phyloP scores from a whole-genome alignment of 2,888 invertebrate genomes.

The Lumbricus terrestris region DNA sequence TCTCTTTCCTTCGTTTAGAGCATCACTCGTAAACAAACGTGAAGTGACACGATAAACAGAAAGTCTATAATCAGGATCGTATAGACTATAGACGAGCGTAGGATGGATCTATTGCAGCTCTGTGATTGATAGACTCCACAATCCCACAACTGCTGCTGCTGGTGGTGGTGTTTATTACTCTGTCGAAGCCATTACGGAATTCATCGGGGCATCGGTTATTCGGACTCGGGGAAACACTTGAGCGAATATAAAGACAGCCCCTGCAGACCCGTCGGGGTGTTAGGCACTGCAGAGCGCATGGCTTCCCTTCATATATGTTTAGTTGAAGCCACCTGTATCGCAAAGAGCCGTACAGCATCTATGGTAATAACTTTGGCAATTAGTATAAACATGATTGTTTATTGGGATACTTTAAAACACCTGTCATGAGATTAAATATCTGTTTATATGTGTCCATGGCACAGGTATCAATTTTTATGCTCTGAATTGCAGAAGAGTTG shows the following conservation, averaged over 20 bases:
- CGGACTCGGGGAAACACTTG: not conserved
- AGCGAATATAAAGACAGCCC: not conserved
- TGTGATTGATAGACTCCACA: not conserved
- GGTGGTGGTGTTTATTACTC: not conserved
- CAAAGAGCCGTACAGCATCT: too few species aligned
- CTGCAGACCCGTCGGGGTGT: not conserved
- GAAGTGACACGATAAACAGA: conserved; percentile 3
- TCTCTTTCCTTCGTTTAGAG: not conserved
- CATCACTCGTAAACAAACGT: not conserved
- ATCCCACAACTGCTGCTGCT: too few species aligned
- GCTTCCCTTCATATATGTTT: not conserved
- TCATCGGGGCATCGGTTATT: not conserved
- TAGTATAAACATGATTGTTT: not conserved
- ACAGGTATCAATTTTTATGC: not conserved
- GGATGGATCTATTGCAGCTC: not conserved
- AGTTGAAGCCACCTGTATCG: not conserved
- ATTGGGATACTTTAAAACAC: not conserved
- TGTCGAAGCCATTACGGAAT: not conserved
- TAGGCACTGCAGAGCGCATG: not conserved
- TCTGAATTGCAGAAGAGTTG: not conserved
- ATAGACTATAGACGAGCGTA: not conserved
- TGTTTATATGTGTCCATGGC: not conserved
- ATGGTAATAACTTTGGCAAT: not conserved
- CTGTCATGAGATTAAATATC: not conserved
- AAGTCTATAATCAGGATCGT: too few species aligned